phyloP scores from a whole-genome alignment of 2,113 vertebrate species.

The Clarias batrachus region DNA sequence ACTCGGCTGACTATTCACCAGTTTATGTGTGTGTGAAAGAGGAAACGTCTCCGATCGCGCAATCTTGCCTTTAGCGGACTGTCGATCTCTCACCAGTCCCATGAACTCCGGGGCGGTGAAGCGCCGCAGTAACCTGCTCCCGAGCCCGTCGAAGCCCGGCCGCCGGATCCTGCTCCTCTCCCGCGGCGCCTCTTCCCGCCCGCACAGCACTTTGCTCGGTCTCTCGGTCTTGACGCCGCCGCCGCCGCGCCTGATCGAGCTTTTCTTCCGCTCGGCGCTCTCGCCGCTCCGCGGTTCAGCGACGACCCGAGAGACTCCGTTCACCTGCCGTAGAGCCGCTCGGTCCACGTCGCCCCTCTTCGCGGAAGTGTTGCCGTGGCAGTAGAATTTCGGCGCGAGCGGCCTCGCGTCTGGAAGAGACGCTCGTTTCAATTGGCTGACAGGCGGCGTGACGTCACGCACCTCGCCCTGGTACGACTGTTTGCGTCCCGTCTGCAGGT shows the following conservation, averaged over 20 bases:
- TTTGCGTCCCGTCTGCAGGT: conserved; percentile 68
- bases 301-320: conserved; percentile 50
- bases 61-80: conserved; percentile 65
- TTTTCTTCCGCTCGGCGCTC: conserved; percentile 53
- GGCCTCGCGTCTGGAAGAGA: conserved; percentile 75
- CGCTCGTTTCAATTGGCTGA: conserved; percentile 73
- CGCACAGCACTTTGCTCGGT: conserved; percentile 64
- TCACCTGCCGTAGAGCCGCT: conserved; percentile 41
- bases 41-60: conserved; percentile 77
- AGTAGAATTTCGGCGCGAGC: conserved; percentile 68
- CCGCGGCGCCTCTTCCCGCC: conserved; percentile 63
- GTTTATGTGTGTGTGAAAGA: conserved; percentile 67
- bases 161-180: conserved; percentile 57
- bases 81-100: conserved; percentile 72
- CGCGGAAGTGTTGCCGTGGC: conserved; percentile 58
- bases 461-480: conserved; percentile 76
- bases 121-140: conserved; percentile 71
- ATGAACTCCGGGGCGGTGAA: conserved; percentile 79
- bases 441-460: conserved; percentile 63
- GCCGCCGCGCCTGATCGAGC: conserved; percentile 63
- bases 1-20: conserved; percentile 75
- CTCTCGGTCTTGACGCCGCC: conserved; percentile 51
- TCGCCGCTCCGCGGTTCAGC: conserved; percentile 51
- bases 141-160: conserved; percentile 65
- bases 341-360: conserved; percentile 60